Percentiles rank a stretch among this genome's conserved stretches.
Conservation (phyloP, 2,113 vertebrate species). For the Melospiza georgiana region DNA sequence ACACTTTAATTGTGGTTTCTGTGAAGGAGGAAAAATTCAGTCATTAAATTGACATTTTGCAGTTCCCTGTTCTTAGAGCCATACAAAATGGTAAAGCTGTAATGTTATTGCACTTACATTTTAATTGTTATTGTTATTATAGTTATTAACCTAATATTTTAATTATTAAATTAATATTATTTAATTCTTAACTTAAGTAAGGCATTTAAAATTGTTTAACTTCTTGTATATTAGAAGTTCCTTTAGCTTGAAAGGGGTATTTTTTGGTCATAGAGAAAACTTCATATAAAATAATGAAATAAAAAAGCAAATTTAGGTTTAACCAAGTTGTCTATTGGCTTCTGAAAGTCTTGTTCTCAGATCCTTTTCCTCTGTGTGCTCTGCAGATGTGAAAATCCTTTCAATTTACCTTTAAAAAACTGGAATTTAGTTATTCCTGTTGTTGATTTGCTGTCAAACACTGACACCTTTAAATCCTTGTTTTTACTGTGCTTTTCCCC, state of each 20-base stretch:
- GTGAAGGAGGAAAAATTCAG: background rate
- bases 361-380: background rate
- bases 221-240: background rate
- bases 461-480: background rate
- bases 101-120: background rate
- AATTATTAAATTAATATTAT: background rate
- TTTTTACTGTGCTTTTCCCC: background rate
- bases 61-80: background rate
- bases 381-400: background rate
- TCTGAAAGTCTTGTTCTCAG: fast-evolving
- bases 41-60: background rate
- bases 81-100: background rate
- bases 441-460: background rate
- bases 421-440: background rate
- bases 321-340: background rate
- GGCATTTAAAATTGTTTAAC: background rate
- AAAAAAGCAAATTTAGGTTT: background rate
- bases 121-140: background rate
- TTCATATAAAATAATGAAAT: background rate
- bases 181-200: background rate
- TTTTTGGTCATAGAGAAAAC: background rate
- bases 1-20: background rate
- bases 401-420: background rate
- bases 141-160: background rate
- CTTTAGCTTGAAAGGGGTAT: background rate